Evolutionary conservation across 1,140 invertebrate genomes (phyloP), one percentile per base, ranked within the genome.

Genomic region (Phthorimaea operculella): DNA sequence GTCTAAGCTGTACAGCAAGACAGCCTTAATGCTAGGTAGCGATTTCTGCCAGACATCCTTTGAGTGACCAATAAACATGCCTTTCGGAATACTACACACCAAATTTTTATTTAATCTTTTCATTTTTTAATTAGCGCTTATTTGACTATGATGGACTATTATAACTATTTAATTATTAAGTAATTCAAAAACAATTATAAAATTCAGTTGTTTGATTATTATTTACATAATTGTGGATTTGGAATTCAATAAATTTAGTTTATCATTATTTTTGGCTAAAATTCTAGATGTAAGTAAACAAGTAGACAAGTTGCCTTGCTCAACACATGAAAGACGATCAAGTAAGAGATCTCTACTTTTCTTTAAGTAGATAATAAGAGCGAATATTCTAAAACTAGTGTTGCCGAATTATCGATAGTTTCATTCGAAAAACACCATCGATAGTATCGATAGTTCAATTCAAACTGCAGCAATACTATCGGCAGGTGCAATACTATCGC

Each of bases 291-390:
- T 14, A 16, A 56, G 51, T 45, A 51, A 34, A 51, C 33, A 47
- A 47, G 11, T 60, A 60, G 54, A 42, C 21, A 39, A 57, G 44
- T 61, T 52, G 50, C 60, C 63, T 66, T 66, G 74, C 74, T 76
- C 74, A 76, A 76, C n/a, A 59, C 58, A 36, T 62, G 70, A 18
- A 76, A 76, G 74, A 76, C 69, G 58, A 28, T 28, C 58, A 61
- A 64, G 51, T 62, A 65, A 65, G 58, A 63, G 63, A 63, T 63
- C 60, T 63, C 45, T 47, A 47, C 45, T 11, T 47, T 11, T 47
- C 14, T 47, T 47, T 47, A 47, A 15, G 16, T 47, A 47, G 14
- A 47, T 47, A 8, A 6, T 47, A 14, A 47, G 15, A 47, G 16
- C 45, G 15, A 47, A 47, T 47, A 47, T 47, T 47, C 15, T 63